A percentile compares a stretch with the other conserved stretches of the same genome.
These are phyloP conservation scores for Parnassius glacialis DNA, from an alignment of 2,888 invertebrate genomes.

Conservation along the genomic window DNA sequence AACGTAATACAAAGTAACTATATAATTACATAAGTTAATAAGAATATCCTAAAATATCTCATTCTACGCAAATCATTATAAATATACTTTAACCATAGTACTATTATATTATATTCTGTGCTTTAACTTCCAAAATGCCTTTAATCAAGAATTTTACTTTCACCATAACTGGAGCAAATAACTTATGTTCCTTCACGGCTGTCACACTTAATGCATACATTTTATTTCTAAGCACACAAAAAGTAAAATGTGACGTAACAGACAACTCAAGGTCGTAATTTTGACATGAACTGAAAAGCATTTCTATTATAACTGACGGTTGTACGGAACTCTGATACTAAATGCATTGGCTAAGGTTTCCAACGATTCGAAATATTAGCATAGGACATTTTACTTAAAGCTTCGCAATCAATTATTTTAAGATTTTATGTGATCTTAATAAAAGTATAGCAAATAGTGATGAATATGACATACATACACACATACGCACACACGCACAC, in stretches of 20 bases:
- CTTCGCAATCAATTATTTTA: too few species aligned
- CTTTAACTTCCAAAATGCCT: too few species aligned
- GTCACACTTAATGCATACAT: slow-evolving; percentile 18
- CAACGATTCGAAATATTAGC: background rate
- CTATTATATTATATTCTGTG: too few species aligned
- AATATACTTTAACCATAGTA: too few species aligned
- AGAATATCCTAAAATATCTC: background rate
- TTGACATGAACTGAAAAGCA: slow-evolving; percentile 29
- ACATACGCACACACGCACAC: too few species aligned
- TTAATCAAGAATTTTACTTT: slow-evolving; percentile 5
- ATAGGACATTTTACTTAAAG: background rate
- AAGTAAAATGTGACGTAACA: slow-evolving; percentile 21
- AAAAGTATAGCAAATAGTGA: too few species aligned
- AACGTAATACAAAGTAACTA: background rate
- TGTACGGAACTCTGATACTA: slow-evolving; percentile 45
- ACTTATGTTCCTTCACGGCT: slow-evolving; percentile 17
- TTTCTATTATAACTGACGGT: slow-evolving; percentile 33
- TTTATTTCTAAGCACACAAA: slow-evolving; percentile 20
- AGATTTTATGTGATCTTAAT: too few species aligned
- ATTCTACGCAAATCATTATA: too few species aligned
- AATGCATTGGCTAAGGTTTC: slow-evolving; percentile 11
- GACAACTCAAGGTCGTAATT: slow-evolving; percentile 31
- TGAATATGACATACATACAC: too few species aligned
- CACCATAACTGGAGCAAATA: slow-evolving; percentile 18
- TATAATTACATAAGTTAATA: background rate